Base-by-base conservation (phyloP, 2,888 invertebrate genomes). In the Erebia aethiops region DNA sequence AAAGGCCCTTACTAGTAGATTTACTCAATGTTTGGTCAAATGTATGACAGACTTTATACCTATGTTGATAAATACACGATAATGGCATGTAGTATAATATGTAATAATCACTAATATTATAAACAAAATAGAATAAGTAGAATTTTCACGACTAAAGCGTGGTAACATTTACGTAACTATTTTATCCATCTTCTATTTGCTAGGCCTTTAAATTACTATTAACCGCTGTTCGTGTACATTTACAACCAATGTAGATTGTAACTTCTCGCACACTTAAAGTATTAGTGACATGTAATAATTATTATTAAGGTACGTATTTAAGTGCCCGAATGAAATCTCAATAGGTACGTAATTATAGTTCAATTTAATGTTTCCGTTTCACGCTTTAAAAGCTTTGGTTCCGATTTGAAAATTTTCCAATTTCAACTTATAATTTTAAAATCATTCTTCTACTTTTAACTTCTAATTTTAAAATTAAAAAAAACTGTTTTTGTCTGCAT, bases 231-330 rank as follows among this genome's bases (percentile, higher is more conserved):
- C 13, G 35, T 46, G 43, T 57, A 67, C 51, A 67, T 67, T 67
- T 67, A 67, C 51, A 67, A 67, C 57, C 49, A 49, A 46, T 67
- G 57, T 58, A 43, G 16, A 58, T 67, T 49, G 58, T 67, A 67
- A 67, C 57, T 67, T 58, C 58, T 43, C 26, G 49, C 21, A 49
- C 62, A 49, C 26, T 46, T 58, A n/a, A 49, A 58, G 11, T 26
- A 26, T 65, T 56, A 56, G n/a, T n/a, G 46, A 21, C 52, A 14
- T 46, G n/a, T 58, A 49, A 26, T 58, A 26, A 58, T 66, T 43
- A 46, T 57, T 18, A 51, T 49, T n/a, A 63, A 51, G 51, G 21
- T n/a, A 16, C 18, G 16, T 61, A 46, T 41, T n/a, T 14, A 18
- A 46, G 13, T 46, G 46, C 14, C 43, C 43, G 14, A 58, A n/a